Conservation (phyloP, 2,113 vertebrate species). For the Epinephelus cyanopodus region DNA sequence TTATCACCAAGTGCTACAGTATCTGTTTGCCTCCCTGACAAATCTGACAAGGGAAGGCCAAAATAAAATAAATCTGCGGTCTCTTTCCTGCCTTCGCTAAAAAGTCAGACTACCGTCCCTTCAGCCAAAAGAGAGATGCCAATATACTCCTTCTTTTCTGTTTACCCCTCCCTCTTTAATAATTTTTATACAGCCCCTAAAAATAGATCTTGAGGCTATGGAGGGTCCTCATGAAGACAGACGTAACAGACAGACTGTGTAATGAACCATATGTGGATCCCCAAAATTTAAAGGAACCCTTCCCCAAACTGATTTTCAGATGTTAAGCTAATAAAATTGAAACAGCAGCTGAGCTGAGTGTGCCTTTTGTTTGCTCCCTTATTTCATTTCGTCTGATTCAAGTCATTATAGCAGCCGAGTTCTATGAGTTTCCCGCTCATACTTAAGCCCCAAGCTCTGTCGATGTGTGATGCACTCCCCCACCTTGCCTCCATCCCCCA, state of each 20-base stretch:
- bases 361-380: background rate
- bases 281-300: background rate
- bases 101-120: background rate
- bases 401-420: background rate
- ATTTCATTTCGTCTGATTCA: background rate
- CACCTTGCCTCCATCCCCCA: background rate
- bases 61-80: too few species aligned
- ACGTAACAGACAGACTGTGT: background rate
- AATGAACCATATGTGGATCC: background rate
- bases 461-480: background rate
- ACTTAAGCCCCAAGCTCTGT: conserved; percentile 18
- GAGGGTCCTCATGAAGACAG: background rate
- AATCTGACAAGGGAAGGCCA: background rate
- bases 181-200: background rate
- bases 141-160: background rate
- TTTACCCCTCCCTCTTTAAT: background rate
- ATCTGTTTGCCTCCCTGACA: background rate
- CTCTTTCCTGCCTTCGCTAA: too few species aligned
- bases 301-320: background rate
- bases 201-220: background rate
- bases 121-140: background rate
- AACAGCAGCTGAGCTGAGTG: background rate
- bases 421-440: background rate
- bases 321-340: background rate
- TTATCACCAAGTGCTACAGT: background rate